These are phyloP conservation scores for Exaiptasia diaphana DNA, from an alignment of 64 coral and sea anemone genomes.

Conservation along the genomic window DNA sequence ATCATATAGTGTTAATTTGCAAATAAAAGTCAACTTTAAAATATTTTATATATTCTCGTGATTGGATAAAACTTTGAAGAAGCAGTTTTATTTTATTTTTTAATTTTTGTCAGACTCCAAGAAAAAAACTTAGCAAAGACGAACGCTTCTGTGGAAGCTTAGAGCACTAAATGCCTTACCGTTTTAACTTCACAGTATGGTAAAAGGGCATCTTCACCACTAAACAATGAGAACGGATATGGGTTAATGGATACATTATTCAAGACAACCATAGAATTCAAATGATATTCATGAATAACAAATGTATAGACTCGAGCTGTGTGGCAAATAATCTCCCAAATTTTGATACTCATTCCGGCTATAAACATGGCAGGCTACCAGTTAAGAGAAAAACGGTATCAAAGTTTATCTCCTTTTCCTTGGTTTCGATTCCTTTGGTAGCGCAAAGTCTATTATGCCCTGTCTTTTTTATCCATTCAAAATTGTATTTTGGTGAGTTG, in stretches of 20 bases:
- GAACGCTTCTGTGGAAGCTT: too few relatives aligned
- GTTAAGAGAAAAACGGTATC: background rate
- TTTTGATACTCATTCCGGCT: background rate
- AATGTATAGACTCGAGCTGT: background rate
- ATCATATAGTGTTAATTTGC: too few relatives aligned
- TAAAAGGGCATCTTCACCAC: constrained; percentile 55
- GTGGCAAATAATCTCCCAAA: background rate
- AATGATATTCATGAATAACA: background rate
- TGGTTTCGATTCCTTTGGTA: background rate
- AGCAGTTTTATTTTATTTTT: too few relatives aligned
- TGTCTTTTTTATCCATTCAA: too few relatives aligned
- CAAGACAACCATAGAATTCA: background rate
- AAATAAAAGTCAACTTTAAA: too few relatives aligned
- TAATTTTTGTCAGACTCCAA: too few relatives aligned
- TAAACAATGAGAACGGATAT: background rate
- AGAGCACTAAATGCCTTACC: background rate
- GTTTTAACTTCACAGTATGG: constrained; percentile 61
- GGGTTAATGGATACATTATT: background rate
- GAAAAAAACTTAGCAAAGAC: too few relatives aligned
- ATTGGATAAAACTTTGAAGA: too few relatives aligned
- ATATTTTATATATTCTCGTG: too few relatives aligned
- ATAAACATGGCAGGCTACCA: background rate
- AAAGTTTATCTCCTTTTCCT: background rate
- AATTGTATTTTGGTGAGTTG: too few relatives aligned
- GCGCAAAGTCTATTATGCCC: too few relatives aligned